Evolutionary conservation across 2,113 vertebrate genomes (phyloP).

Genomic region (Lepisosteus osseus): DNA sequence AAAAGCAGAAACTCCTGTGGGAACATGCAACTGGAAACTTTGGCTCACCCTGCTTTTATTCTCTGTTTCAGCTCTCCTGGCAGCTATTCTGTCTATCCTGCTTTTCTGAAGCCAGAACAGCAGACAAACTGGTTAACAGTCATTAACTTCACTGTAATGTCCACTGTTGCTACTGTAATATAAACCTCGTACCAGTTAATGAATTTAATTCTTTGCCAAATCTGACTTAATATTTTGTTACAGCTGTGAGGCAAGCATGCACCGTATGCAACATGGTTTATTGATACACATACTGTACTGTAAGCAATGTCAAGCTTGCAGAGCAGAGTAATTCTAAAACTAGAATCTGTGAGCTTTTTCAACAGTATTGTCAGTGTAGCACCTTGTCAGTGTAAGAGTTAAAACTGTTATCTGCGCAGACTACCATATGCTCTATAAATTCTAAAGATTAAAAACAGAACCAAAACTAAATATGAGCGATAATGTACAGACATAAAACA

Average conservation of each 20-base stretch:
- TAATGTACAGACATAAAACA: no score
- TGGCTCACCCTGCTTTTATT: constrained; percentile 15
- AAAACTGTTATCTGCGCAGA: no score
- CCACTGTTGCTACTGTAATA: constrained; percentile 38
- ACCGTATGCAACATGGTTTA: constrained; percentile 11
- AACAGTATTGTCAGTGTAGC: no score
- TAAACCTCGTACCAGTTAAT: constrained; percentile 21
- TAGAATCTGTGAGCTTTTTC: no score
- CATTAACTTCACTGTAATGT: constrained; percentile 47
- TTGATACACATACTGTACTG: background rate
- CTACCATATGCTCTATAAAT: no score
- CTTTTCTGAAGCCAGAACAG: constrained; percentile 32
- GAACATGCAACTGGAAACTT: constrained; percentile 19
- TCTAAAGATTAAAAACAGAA: no score
- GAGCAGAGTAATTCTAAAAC: no score
- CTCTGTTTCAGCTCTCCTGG: constrained; percentile 34
- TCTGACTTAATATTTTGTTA: background rate
- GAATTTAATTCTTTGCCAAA: constrained; percentile 12
- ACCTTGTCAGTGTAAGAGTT: no score
- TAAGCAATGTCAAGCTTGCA: no score
- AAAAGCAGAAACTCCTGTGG: constrained; percentile 1
- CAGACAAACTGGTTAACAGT: constrained; percentile 44
- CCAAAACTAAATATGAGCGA: no score
- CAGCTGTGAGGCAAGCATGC: constrained; percentile 3
- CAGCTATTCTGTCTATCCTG: constrained; percentile 36